Evolutionary conservation across 2,888 invertebrate genomes (phyloP).

Genomic region (Steinernema scapterisci): DNA sequence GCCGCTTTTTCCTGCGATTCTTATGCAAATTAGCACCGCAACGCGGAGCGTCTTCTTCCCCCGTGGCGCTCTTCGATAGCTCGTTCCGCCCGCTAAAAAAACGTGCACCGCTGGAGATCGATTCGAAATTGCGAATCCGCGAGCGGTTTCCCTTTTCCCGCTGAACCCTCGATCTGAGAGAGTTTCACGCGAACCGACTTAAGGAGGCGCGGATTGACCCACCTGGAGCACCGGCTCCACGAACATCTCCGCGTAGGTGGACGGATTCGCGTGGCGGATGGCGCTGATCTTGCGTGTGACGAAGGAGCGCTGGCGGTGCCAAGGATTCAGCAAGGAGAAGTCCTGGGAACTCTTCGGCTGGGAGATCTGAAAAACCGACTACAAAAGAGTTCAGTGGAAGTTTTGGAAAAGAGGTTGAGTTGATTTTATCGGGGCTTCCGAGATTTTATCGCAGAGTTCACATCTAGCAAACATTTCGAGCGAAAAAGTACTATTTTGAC

Average conservation of each 20-base stretch:
- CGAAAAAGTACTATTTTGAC: too few relatives aligned
- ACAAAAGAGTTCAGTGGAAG: neutral
- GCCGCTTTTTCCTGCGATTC: neutral
- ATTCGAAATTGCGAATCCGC: neutral
- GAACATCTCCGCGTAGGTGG: constrained; percentile 26
- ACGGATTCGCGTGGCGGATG: neutral
- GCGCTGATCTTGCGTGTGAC: constrained; percentile 9
- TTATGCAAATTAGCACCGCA: constrained; percentile 24
- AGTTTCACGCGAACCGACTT: too few relatives aligned
- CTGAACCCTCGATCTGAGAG: too few relatives aligned
- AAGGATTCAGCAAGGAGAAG: neutral
- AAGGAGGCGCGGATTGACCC: neutral
- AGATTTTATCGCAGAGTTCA: too few relatives aligned
- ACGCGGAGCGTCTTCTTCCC: neutral
- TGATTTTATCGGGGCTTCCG: too few relatives aligned
- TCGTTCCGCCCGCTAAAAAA: neutral
- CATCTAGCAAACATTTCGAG: too few relatives aligned
- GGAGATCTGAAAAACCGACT: neutral
- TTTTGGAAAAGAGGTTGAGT: too few relatives aligned
- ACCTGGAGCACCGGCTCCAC: constrained; percentile 27
- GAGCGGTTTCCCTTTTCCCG: neutral
- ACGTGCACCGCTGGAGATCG: neutral
- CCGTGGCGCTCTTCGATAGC: neutral
- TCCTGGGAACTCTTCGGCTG: neutral
- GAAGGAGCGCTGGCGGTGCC: constrained; percentile 19